A percentile compares a stretch with the other conserved stretches of the same genome.
Evolutionary conservation across 2,797 vertebrate species (phyloP).

Genomic region (Gallinago nigripennis): DNA sequence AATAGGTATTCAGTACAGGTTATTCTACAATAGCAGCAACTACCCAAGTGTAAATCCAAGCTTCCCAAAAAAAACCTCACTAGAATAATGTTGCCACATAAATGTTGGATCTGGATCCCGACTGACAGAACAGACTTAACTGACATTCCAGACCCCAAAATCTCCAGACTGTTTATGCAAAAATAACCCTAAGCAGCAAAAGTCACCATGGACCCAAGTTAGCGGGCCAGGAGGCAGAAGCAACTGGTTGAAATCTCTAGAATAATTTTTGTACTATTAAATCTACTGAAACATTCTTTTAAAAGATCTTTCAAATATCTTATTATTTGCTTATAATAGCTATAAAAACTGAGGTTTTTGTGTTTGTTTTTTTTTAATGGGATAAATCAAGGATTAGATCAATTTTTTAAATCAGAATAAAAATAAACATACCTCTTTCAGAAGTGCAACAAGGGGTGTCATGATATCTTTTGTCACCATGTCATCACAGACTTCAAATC

Average conservation of each 20-base stretch:
- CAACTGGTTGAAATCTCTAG: neutral
- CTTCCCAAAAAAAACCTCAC: neutral
- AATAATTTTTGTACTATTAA: neutral
- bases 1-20: neutral
- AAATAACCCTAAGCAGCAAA: neutral
- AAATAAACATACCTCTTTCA: slow-evolving; percentile 86
- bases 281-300: neutral
- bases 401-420: neutral
- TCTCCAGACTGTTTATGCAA: neutral
- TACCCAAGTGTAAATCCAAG: neutral
- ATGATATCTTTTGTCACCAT: slow-evolving; percentile 96
- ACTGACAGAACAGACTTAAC: neutral
- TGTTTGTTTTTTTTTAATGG: too few species aligned
- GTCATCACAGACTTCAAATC: slow-evolving; percentile 94
- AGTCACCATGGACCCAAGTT: neutral
- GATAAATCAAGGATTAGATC: neutral
- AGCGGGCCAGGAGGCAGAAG: neutral
- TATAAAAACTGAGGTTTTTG: neutral
- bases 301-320: neutral
- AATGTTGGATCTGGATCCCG: neutral
- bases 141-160: neutral
- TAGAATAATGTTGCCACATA: neutral
- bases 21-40: neutral
- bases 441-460: slow-evolving; percentile 90
- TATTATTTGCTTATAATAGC: neutral